These are phyloP conservation scores for Heterotilapia buettikoferi DNA, from an alignment of 2,113 vertebrate species.

Conservation along the genomic window DNA sequence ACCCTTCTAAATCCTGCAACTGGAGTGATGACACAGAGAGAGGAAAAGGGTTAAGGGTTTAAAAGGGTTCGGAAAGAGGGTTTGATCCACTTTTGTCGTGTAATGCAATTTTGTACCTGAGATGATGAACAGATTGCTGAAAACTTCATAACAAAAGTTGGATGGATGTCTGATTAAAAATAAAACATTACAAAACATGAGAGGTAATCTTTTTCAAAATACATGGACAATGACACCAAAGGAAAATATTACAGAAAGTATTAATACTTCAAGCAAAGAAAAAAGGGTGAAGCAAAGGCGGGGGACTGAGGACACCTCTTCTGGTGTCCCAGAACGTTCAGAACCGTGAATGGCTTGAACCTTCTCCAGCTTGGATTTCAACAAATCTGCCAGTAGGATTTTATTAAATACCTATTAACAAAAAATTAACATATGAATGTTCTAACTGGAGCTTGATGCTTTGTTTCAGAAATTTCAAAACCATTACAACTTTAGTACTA, in stretches of 20 bases:
- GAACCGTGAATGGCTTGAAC: background rate
- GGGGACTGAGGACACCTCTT: background rate
- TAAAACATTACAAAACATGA: conserved; percentile 42
- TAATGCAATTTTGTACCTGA: conserved; percentile 70
- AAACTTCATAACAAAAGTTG: conserved; percentile 68
- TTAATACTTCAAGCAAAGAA: background rate
- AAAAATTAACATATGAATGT: background rate
- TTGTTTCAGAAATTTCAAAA: background rate
- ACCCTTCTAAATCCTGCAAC: background rate
- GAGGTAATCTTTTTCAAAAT: conserved; percentile 55
- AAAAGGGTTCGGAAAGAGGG: conserved; percentile 13
- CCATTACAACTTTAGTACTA: background rate
- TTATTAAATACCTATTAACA: background rate
- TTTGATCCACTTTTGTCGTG: conserved; percentile 45
- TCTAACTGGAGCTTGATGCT: background rate
- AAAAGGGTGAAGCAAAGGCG: background rate
- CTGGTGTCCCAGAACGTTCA: background rate
- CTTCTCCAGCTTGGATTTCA: background rate
- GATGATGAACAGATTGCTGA: conserved; percentile 69
- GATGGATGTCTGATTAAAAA: conserved; percentile 69
- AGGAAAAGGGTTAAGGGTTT: background rate
- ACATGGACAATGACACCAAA: conserved; percentile 4
- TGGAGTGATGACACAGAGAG: background rate
- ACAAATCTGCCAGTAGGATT: background rate
- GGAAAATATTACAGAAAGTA: conserved; percentile 1